phyloP scores from a whole-genome alignment of 2,888 invertebrate species.

The Hydraecia micacea region DNA sequence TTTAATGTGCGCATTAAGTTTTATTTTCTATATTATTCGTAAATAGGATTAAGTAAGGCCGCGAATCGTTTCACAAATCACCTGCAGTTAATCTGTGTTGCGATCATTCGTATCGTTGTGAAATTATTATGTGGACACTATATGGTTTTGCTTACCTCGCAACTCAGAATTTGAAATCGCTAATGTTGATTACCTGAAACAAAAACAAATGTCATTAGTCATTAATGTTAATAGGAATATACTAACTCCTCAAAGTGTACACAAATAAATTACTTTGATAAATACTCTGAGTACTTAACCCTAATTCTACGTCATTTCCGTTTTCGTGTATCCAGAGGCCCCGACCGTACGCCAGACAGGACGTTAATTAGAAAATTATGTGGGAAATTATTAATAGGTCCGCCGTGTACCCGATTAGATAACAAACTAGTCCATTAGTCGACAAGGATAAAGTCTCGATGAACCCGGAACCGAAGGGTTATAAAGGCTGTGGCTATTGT shows the following conservation, averaged over 20 bases:
- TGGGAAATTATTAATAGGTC: constrained; percentile 89
- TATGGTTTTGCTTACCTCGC: constrained; percentile 70
- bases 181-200: constrained; percentile 84
- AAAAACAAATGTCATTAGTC: constrained; percentile 77
- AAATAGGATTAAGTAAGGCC: constrained; percentile 73
- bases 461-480: constrained; percentile 66
- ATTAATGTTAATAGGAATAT: constrained; percentile 71
- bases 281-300: constrained; percentile 70
- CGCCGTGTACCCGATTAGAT: constrained; percentile 88
- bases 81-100: constrained; percentile 52
- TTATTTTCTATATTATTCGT: constrained; percentile 71
- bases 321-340: constrained; percentile 79
- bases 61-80: constrained; percentile 69
- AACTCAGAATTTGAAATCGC: constrained; percentile 66
- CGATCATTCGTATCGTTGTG: constrained; percentile 55
- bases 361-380: constrained; percentile 89
- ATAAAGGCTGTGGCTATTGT: constrained; percentile 73
- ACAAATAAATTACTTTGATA: constrained; percentile 72
- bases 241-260: constrained; percentile 66
- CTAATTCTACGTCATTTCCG: constrained; percentile 83
- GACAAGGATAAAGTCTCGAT: constrained; percentile 79
- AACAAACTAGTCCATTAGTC: constrained; percentile 90
- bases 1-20: constrained; percentile 74
- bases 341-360: constrained; percentile 79
- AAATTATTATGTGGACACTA: constrained; percentile 61